A percentile compares a stretch with the other conserved stretches of the same genome.
phyloP scores from a whole-genome alignment of 1,140 invertebrate species.

The Sinella curviseta region DNA sequence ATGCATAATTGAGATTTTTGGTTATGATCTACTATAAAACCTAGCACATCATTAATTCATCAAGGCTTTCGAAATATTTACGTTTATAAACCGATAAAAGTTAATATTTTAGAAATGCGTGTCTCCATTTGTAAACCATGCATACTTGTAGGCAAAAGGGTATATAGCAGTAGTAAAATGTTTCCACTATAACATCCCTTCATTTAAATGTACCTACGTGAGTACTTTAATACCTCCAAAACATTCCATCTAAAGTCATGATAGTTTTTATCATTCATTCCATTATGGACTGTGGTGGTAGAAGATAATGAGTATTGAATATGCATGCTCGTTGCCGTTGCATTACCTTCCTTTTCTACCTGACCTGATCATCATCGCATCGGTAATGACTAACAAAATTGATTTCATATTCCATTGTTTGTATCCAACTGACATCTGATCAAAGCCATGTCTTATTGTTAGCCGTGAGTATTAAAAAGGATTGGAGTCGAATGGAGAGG shows the following conservation, averaged over 20 bases:
- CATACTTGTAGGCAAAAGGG: no score
- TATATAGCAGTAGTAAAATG: no score
- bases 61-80: slow-evolving; percentile 6
- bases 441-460: background rate
- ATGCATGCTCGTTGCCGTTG: background rate
- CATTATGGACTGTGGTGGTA: no score
- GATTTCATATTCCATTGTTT: background rate
- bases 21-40: no score
- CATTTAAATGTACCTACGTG: no score
- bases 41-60: slow-evolving; percentile 5
- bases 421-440: background rate
- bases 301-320: no score
- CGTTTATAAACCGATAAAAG: no score
- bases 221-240: no score
- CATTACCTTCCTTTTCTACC: slow-evolving; percentile 1
- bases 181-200: no score
- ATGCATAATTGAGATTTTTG: no score
- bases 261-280: no score
- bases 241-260: no score
- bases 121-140: background rate
- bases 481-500: background rate
- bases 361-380: background rate
- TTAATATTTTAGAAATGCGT: background rate
- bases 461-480: background rate
- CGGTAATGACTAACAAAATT: background rate